Base-by-base conservation (phyloP, 2,113 vertebrate genomes). In the Asarcornis scutulata region DNA sequence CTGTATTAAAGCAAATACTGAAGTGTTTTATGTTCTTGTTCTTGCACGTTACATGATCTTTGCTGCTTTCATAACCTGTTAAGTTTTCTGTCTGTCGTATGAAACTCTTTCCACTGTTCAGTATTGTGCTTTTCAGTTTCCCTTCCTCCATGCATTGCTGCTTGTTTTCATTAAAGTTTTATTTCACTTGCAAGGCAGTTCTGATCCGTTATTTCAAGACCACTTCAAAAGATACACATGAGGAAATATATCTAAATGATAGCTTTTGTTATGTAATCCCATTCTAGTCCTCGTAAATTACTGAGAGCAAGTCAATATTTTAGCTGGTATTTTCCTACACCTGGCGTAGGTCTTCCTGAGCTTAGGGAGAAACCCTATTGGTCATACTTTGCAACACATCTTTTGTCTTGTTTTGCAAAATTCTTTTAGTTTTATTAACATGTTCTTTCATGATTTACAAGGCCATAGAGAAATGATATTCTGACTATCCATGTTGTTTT, bases 231-330 rank as follows among this genome's bases (percentile, higher is more conserved):
- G 60, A 52, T 50, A 2, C 4, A 69, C 38, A 32, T 66, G 40
- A 92, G 80, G 27, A 83, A 81, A 69, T 38, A 4, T 44, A 32
- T 62, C 40, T 83, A 74, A 81, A n/a, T 38, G 13, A 46, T 74
- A 55, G 87, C 6, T 76, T 56, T 42, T 58, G 46, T 32, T 63
- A 32, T 60, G 36, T 68, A 76, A 68, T 32, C 13, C 22, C 50
- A 4, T 89, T 78, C n/a, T 56, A 13, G 20, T 15, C 6, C n/a
- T 85, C 29, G 42, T 42, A 63, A 87, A 89, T 85, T 76, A 66
- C 68, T 76, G 62, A 68, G 82, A 66, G 18, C 58, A 62, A 76
- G 23, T 93, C 89, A 93, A 78, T 93, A 78, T 87, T 95, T 92
- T 75, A 94, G 29, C 56, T 32, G 2, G 2, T 6, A 0, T 78